These are phyloP conservation scores for Gallinago nigripennis DNA, from an alignment of 2,797 vertebrate genomes.

Conservation along the genomic window DNA sequence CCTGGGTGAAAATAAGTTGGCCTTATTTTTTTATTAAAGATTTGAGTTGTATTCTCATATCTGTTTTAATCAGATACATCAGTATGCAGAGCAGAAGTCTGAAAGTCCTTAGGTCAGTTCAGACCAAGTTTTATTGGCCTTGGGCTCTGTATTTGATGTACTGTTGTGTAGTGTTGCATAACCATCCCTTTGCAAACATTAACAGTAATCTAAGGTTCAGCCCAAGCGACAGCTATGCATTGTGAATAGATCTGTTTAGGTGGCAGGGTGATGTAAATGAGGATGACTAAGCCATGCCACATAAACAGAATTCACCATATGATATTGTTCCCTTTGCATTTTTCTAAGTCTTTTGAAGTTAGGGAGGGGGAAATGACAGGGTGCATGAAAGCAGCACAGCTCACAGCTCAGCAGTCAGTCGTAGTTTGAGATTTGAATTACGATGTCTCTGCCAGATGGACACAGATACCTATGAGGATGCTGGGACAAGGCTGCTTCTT, in stretches of 20 bases:
- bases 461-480: conserved; percentile 46
- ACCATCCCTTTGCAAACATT: not conserved
- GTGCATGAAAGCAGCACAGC: not conserved
- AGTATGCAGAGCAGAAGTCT: conserved; percentile 17
- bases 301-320: conserved; percentile 44
- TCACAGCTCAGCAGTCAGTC: conserved; percentile 41
- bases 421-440: conserved; percentile 54
- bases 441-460: conserved; percentile 59
- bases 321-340: conserved; percentile 49
- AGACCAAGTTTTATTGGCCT: not conserved
- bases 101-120: conserved; percentile 1
- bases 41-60: not conserved
- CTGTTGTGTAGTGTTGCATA: not conserved
- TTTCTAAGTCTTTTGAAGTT: conserved; percentile 55
- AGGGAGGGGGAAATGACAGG: conserved; percentile 31
- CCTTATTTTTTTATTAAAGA: not conserved
- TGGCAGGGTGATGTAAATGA: conserved; percentile 61
- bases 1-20: not conserved
- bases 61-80: not conserved
- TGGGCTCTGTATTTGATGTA: conserved; percentile 4
- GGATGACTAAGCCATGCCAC: conserved; percentile 51
- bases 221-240: not conserved
- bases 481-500: conserved; percentile 21
- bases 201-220: conserved; percentile 9
- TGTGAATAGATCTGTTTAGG: conserved; percentile 24